Base-by-base conservation (phyloP, 2,888 invertebrate species). In the Pomacea canaliculata region DNA sequence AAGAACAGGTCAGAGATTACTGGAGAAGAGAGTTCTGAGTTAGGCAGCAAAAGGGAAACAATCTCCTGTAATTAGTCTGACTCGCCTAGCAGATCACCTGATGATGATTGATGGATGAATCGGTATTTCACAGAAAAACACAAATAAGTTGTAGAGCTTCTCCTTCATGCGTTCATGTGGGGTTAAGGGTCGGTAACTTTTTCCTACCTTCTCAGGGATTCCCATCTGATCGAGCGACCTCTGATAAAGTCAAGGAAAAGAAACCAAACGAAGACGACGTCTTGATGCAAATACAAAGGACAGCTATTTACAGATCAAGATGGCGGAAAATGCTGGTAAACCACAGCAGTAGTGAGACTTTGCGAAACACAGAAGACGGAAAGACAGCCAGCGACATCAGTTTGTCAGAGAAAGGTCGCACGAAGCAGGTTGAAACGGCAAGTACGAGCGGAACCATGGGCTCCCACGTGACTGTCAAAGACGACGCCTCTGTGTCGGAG, bases 211-310 rank as follows among this genome's bases (percentile, higher is more conserved):
- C 75, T 46, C 66, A 13, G 23, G 73, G 66, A 46, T 73, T 79
- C 13, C 27, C 76, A 12, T 77, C 77, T 18, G 80, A 77, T 70
- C 78, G 78, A 7, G 77, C 78, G n/a, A 73, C 81, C 13, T 70
- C 70, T n/a, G 76, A 77, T 9, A 79, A 78, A 18, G 79, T 79
- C 19, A 80, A 84, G 76, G 79, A 83, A 7, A 76, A 78, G 23
- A 85, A 84, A 70, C 85, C 86, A 7, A 82, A 85, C 83, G 84
- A 85, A 19, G 85, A 56, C 10, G 51, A 56, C 1, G 16, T 16
- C 51, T 56, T 56, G 16, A 10, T 8, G 16, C 51, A 56, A 4
- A 56, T 2, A 4, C 51, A 56, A 56, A 56, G 16, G 51, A 13
- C 51, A 4, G 8, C 16, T 8, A 56, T 56, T 10, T 10, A 4